These are phyloP conservation scores for Cryptocheilus praepositus DNA, from an alignment of 2,888 invertebrate species.

Conservation along the genomic window DNA sequence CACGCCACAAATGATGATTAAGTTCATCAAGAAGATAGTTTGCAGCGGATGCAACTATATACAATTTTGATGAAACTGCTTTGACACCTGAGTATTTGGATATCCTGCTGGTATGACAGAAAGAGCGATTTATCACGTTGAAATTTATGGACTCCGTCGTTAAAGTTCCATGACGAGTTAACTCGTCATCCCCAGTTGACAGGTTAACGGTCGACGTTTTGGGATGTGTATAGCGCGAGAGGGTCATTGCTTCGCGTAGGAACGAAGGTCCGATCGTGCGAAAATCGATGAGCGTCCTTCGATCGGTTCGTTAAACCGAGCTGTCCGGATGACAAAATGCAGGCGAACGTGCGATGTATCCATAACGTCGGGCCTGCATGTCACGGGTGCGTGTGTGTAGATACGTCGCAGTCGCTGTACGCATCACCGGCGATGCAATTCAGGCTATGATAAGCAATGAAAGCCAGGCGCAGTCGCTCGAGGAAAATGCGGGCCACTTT, in stretches of 20 bases:
- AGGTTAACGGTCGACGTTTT: too few relatives aligned
- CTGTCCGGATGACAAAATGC: constrained; percentile 41
- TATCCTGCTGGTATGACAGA: too few relatives aligned
- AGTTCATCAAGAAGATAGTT: too few relatives aligned
- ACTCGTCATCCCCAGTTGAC: too few relatives aligned
- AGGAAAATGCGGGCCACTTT: constrained; percentile 15
- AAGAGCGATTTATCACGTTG: too few relatives aligned
- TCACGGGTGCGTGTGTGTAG: constrained; percentile 7
- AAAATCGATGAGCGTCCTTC: constrained; percentile 53
- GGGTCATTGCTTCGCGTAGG: constrained; percentile 1
- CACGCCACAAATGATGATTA: too few relatives aligned
- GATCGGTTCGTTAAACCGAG: constrained; percentile 54
- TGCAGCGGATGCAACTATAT: too few relatives aligned
- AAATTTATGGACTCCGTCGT: too few relatives aligned
- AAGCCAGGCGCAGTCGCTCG: constrained; percentile 8
- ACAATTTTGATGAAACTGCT: too few relatives aligned
- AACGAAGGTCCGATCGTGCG: constrained; percentile 38
- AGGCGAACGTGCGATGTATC: constrained; percentile 45
- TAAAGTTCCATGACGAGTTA: too few relatives aligned
- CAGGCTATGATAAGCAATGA: constrained; percentile 36
- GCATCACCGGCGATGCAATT: constrained; percentile 35
- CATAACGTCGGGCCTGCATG: constrained; percentile 25
- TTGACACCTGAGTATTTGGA: too few relatives aligned
- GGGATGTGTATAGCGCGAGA: too few relatives aligned
- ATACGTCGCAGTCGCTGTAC: constrained; percentile 32